Evolutionary conservation across 2,797 vertebrate genomes (phyloP).

Genomic region (Sus cebifrons): DNA sequence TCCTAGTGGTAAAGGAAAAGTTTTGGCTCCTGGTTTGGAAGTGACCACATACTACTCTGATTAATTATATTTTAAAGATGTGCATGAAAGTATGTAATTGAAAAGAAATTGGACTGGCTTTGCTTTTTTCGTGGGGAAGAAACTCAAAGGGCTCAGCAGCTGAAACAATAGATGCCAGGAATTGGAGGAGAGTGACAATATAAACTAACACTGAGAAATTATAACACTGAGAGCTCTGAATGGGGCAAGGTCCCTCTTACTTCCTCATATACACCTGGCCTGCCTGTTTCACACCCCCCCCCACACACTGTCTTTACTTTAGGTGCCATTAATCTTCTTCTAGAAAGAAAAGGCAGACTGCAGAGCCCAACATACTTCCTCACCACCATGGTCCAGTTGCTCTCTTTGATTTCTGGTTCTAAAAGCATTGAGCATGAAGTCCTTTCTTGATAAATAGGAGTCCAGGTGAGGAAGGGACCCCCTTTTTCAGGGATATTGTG

Average conservation of each 20-base stretch:
- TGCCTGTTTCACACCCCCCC: neutral
- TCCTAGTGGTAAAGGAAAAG: constrained; percentile 71
- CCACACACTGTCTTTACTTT: neutral
- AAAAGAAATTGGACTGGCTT: constrained; percentile 65
- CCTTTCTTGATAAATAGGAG: constrained; percentile 17
- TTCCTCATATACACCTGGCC: neutral
- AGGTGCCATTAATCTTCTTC: neutral
- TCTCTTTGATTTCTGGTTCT: constrained; percentile 15
- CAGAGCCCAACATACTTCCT: neutral
- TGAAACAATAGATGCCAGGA: constrained; percentile 72
- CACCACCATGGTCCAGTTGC: neutral
- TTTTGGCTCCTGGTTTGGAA: constrained; percentile 62
- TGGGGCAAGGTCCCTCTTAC: neutral
- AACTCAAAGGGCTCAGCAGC: constrained; percentile 43
- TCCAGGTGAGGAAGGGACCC: neutral
- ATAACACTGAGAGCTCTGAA: neutral
- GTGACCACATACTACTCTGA: constrained; percentile 61
- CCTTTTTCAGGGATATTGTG: neutral
- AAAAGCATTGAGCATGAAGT: neutral
- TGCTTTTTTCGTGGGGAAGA: constrained; percentile 51
- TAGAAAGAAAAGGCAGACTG: neutral
- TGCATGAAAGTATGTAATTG: constrained; percentile 66
- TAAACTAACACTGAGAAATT: neutral
- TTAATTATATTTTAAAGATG: constrained; percentile 76
- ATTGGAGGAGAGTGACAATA: neutral